phyloP scores from a whole-genome alignment of 30 jellyfish, hydroid and myxozoan species.

The Hydractinia echinata region DNA sequence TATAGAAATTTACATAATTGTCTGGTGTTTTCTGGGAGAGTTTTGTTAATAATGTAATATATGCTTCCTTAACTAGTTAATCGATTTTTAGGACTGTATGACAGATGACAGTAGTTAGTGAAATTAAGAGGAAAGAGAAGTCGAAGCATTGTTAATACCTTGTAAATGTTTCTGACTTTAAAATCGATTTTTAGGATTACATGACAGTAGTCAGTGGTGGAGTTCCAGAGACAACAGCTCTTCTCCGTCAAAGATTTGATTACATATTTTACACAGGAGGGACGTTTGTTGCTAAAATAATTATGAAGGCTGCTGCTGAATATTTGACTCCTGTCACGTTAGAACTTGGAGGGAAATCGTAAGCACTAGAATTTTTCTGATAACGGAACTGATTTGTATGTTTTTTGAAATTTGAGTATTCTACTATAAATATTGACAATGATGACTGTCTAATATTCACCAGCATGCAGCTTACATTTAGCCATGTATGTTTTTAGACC shows the following conservation, averaged over 20 bases:
- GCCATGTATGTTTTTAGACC: slow-evolving; percentile 48
- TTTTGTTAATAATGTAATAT: no score
- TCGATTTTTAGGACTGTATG: no score
- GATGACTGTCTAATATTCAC: no score
- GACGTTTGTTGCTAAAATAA: slow-evolving; percentile 70
- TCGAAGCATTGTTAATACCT: neutral
- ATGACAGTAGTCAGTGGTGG: slow-evolving; percentile 75
- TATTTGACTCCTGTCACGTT: slow-evolving; percentile 89
- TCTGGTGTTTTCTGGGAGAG: no score
- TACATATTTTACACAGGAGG: slow-evolving; percentile 80
- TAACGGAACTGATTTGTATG: neutral
- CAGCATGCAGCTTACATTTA: neutral
- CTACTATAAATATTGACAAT: no score
- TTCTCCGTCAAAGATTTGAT: slow-evolving; percentile 69
- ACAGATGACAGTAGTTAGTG: no score
- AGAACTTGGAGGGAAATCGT: slow-evolving; percentile 96
- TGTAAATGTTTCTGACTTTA: neutral
- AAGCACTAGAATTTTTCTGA: neutral
- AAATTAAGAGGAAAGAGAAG: no score
- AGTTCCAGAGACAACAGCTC: slow-evolving; percentile 83
- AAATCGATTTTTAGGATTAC: slow-evolving; percentile 42
- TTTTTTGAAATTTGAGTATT: neutral
- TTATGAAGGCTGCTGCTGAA: slow-evolving; percentile 89
- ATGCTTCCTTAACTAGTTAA: no score
- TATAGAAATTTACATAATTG: no score